Base-by-base conservation (phyloP, 2,797 vertebrate species). In the Helicolenus hilgendorfi region DNA sequence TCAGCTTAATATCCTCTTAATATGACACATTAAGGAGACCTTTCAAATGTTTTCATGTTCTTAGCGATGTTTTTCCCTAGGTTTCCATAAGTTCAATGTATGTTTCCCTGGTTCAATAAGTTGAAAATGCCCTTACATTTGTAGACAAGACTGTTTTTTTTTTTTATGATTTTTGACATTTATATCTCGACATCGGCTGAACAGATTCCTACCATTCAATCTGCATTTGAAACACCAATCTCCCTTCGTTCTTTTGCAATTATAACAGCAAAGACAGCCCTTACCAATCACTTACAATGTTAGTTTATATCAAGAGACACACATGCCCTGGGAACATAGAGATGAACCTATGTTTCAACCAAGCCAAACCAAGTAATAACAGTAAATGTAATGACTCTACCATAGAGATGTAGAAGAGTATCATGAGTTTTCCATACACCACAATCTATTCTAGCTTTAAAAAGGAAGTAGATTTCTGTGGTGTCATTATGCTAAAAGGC, bases 61-160 rank as follows among this genome's bases (percentile, higher is more conserved):
- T 49, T 0, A 49, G 45, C 18, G 8, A 4, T n/a, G 18, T 53
- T 53, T 53, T 53, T 0, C 20, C 49, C 20, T 0, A 0, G 20
- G 45, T 53, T 53, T 53, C 45, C 45, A 53, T 53, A 53, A 14
- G 14, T 45, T 45, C 0, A 41, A 10, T 49, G 41, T 49, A 49
- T 49, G 41, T 18, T 18, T 45, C 41, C 15, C 41, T 18, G 15
- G 41, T 45, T 45, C 41, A 45, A 18, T 45, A 45, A 7, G 41
- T 49, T 49, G 15, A 49, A 0, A 18, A 20, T 49, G 15, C 41
- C 6, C 15, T 20, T 0, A 49, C 0, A 49, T 49, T 49, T 49
- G 41, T 3, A 7, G 41, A 20, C 41, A 49, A 49, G 7, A 49
- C 41, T 1, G 41, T 49, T 49, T 49, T 49, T 7, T 49, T 18